Evolutionary conservation across 2,888 invertebrate species (phyloP).

Genomic region (Dione juno): DNA sequence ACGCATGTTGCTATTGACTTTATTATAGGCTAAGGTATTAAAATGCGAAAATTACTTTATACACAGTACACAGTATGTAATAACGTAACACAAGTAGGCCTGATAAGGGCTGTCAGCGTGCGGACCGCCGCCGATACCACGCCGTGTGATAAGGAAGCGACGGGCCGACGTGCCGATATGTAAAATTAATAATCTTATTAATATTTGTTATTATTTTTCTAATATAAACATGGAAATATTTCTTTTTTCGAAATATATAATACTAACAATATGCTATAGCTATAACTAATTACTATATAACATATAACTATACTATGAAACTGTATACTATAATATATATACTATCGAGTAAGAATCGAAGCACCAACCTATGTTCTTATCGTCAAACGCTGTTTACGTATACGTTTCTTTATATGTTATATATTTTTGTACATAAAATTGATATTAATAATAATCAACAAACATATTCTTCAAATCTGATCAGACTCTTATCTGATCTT

Average conservation of each 20-base stretch:
- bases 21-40: constrained; percentile 12
- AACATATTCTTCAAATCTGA: no score
- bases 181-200: constrained; percentile 22
- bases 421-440: no score
- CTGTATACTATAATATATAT: no score
- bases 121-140: constrained; percentile 25
- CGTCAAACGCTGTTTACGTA: no score
- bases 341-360: no score
- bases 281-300: no score
- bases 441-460: no score
- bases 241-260: neutral
- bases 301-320: no score
- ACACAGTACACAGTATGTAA: constrained; percentile 4
- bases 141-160: constrained; percentile 34
- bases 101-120: constrained; percentile 31
- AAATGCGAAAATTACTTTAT: neutral
- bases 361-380: no score
- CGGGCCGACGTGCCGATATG: constrained; percentile 18
- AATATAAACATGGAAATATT: neutral
- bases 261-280: no score
- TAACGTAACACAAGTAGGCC: constrained; percentile 30
- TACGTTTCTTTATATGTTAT: no score
- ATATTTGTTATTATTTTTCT: neutral
- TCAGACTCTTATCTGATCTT: no score
- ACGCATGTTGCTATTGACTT: constrained; percentile 5